Base-by-base conservation (phyloP, 2,888 invertebrate genomes). In the Linnaemya vulpina region DNA sequence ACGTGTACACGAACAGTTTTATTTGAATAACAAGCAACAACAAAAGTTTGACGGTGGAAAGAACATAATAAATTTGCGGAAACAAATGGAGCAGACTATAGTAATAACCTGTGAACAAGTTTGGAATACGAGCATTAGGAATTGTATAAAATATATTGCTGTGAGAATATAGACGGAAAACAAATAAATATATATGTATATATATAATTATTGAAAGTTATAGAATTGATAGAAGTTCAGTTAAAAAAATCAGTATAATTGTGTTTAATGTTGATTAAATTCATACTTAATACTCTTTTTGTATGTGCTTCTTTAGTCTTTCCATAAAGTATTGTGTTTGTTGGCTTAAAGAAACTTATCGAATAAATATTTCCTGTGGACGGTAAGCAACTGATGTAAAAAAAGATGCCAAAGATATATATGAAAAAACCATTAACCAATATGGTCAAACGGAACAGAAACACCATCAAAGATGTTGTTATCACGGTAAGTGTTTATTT, bases 391-490 rank as follows among this genome's bases (percentile, higher is more conserved):
- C 82, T 75, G 65, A 82, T 85, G 85, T 51, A 35, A 77, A 40
- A 77, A 40, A 68, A 73, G 43, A 92, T 92, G 92, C 92, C 92
- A 88, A 92, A 92, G 89, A 92, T 92, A 87, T 91, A 91, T 78
- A 91, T 92, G 86, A 92, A 92, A 89, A 97, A 96, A 94, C 96
- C 96, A 92, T 95, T 96, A 93, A 88, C 90, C 84, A 96, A 96
- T 93, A 96, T 97, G 95, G 96, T 96, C 92, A 96, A 96, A 93
- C 94, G 96, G 92, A 96, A 96, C 93, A 95, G 97, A 93, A 96
- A 96, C 94, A 95, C 96, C 92, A 96, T 96, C 93, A 97, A 96
- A 94, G 96, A 97, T 94, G 96, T 96, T 92, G 96, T 97, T 91
- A 96, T 97, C 93, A 96, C 96, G 90, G 92, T 92, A 88, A 92